Evolutionary conservation across 2,888 invertebrate genomes (phyloP), one percentile per base, ranked within the genome.

Genomic region (Sinopyrophorus schimmeli): DNA sequence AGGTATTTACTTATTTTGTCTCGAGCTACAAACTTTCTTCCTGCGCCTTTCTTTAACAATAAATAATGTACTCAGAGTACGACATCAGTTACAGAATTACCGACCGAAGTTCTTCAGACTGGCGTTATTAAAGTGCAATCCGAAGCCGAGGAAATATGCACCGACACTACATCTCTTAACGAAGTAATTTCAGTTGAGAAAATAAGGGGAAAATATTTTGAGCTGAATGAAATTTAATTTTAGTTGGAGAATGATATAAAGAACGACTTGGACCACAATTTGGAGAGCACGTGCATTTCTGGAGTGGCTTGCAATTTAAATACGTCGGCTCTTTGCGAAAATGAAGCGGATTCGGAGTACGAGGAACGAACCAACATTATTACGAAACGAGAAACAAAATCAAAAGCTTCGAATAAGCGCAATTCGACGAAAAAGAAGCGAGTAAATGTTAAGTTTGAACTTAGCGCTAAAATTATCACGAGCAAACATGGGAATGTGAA

Each of bases 91-190:
- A 73, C 76, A 1, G 72, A 76, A 53, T 54, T 77, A 24, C 78
- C 80, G 1, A 73, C 75, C 40, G 72, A 73, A 50, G 64, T 77
- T 6, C 70, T 73, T 21, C 77, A 79, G 60, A 73, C 76, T 47
- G 77, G 79, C 28, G 68, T 71, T 1, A 62, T 79, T 14, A 65
- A 72, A 9, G 54, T 79, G 9, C 72, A 75, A 49, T 67, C 72
- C 1, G 70, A 74, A 14, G 56, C 55, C 3, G 57, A 62, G 5
- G 66, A 69, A 1, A 63, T 69, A 12, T 81, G 80, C 55, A 71
- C 74, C 20, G 74, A 78, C 58, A 64, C 67, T 14, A 63, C 69
- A 18, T 66, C 71, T 35, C 57, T 77, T 12, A 64, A 67, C 31
- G 65, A 73, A 60, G 74, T 76, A 62, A 62, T 40, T 4, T n/a